Percentiles rank a stretch among this genome's conserved stretches.
Conservation (phyloP, 2,113 vertebrate species). For the Bubalus kerabau region DNA sequence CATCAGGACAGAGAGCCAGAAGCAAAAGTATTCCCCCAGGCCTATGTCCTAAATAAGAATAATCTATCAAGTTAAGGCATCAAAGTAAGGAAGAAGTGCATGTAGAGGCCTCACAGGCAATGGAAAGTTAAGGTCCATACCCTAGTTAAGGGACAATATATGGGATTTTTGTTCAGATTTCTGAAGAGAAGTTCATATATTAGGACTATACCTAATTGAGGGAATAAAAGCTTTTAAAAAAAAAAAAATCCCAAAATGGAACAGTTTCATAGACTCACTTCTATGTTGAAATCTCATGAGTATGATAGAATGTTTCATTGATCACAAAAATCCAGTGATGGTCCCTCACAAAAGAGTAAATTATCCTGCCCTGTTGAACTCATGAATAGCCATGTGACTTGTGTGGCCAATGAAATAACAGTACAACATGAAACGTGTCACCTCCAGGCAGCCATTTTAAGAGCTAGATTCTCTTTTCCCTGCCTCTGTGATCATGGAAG, state of each 20-base stretch:
- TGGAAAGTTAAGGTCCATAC: neutral
- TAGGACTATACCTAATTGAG: neutral
- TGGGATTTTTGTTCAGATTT: neutral
- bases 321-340: neutral
- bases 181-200: neutral
- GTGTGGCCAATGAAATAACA: neutral
- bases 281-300: neutral
- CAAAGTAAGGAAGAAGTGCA: neutral
- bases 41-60: slow-evolving; percentile 3
- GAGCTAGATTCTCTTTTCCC: neutral
- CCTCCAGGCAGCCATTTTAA: neutral
- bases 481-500: neutral
- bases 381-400: neutral
- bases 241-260: neutral
- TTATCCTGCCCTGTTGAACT: neutral
- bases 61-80: neutral
- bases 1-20: neutral
- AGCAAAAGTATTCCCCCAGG: neutral
- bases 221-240: neutral
- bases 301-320: neutral
- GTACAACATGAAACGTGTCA: neutral
- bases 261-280: neutral
- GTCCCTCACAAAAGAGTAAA: neutral
- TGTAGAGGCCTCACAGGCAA: neutral
- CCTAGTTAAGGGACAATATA: neutral